Base-by-base conservation (phyloP, 2,797 vertebrate genomes). In the Tiaroga cobitis region DNA sequence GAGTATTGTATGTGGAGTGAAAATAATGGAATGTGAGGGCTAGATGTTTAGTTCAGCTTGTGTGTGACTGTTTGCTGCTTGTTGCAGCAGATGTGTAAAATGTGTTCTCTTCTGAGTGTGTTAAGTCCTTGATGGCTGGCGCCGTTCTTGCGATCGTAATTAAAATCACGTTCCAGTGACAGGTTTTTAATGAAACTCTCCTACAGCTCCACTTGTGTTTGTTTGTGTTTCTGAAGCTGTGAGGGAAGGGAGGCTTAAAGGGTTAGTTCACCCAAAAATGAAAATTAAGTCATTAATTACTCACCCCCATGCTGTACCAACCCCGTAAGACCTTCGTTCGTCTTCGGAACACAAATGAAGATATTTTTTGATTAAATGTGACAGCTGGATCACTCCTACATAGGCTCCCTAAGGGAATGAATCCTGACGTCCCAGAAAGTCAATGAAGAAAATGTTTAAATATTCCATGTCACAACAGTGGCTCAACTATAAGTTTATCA, bases 101-200 rank as follows among this genome's bases (percentile, higher is more conserved):
- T 59, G 32, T 75, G 51, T 34, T 37, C 34, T 37, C 34, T 37
- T 88, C 54, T 46, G 74, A 74, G 73, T 75, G 41, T 70, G 75
- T 46, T 29, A 21, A 69, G 24, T 43, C n/a, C 24, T 74, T 63
- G 54, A 73, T 37, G 65, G 65, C 79, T 67, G 73, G 34, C 34
- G 4, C 51, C 19, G 2, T 67, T 78, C 65, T 77, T 8, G 54
- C 2, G 54, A 84, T 37, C 41, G 15, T 84, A 78, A 85, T 82
- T 85, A 73, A 85, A 77, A 72, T 54, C n/a, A 11, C 13, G 39
- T 81, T 41, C 70, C 72, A 70, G 37, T 81, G 72, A 84, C 78
- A 59, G 18, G 11, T 70, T 75, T 70, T 77, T 81, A 61, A 84
- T 81, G 24, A 78, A 69, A 41, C 41, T 46, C 37, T 54, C 68